These are phyloP conservation scores for Darevskia nairensis DNA, from an alignment of 2,797 vertebrate genomes.

Conservation along the genomic window DNA sequence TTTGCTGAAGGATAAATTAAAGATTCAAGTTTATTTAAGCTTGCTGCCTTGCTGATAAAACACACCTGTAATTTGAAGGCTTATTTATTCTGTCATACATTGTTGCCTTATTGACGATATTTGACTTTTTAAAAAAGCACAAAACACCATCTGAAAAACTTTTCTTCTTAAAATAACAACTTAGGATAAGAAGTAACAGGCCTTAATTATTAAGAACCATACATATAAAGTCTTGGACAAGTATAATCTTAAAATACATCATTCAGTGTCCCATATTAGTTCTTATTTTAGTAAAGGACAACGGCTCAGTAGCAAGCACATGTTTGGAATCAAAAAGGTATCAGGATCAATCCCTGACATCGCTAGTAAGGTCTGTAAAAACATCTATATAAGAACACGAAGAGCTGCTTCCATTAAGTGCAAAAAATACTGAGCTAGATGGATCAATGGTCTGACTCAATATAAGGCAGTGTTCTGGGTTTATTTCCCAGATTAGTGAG, in stretches of 20 bases:
- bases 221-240: background rate
- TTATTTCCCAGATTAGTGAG: background rate
- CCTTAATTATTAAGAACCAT: background rate
- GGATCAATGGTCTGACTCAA: no score
- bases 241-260: background rate
- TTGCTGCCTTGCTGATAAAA: background rate
- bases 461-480: no score
- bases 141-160: background rate
- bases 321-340: no score
- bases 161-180: background rate
- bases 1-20: constrained; percentile 35
- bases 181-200: constrained; percentile 24
- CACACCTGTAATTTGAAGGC: constrained; percentile 12
- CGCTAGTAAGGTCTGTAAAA: background rate
- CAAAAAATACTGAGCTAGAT: no score
- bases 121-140: background rate
- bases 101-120: constrained; percentile 22
- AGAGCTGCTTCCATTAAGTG: no score
- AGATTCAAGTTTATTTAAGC: background rate
- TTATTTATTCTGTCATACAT: constrained; percentile 1
- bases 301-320: background rate
- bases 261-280: background rate
- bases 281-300: background rate
- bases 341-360: background rate
- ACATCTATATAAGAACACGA: no score